Evolutionary conservation across 1,140 invertebrate genomes (phyloP).

Genomic region (Tyrophagus putrescentiae): DNA sequence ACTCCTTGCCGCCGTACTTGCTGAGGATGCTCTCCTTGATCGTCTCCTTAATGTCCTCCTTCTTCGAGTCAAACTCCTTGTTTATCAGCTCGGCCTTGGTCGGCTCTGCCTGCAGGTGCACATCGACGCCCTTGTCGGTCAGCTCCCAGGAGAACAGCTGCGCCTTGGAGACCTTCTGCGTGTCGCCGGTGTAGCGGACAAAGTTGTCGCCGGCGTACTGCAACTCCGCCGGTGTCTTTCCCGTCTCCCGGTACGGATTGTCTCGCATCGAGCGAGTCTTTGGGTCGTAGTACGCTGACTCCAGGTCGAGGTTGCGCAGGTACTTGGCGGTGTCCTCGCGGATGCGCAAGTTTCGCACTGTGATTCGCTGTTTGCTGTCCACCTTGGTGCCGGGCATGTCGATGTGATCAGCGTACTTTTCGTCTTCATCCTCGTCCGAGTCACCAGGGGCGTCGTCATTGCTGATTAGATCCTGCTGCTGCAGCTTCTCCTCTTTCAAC

Average conservation of each 20-base stretch:
- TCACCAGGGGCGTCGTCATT: not conserved
- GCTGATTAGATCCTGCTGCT: conserved; percentile 34
- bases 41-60: conserved; percentile 62
- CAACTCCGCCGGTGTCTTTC: conserved; percentile 48
- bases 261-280: conserved; percentile 97
- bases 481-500: conserved; percentile 67
- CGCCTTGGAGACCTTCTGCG: conserved; percentile 67
- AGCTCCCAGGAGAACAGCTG: conserved; percentile 99
- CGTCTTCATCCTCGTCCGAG: conserved; percentile 64
- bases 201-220: conserved; percentile 94
- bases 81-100: conserved; percentile 87
- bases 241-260: conserved; percentile 62
- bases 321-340: conserved; percentile 98
- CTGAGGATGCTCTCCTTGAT: conserved; percentile 60
- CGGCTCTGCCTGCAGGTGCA: conserved; percentile 89
- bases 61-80: conserved; percentile 74
- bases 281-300: conserved; percentile 96
- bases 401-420: conserved; percentile 87
- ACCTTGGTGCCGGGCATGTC: conserved; percentile 99
- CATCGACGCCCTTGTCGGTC: conserved; percentile 78
- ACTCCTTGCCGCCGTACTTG: conserved; percentile 80
- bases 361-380: conserved; percentile 95
- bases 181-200: conserved; percentile 82
- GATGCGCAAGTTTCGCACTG: conserved; percentile 90
- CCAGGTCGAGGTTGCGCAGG: conserved; percentile 84